Evolutionary conservation across 2,113 vertebrate genomes (phyloP).

Genomic region (Chitala chitala): DNA sequence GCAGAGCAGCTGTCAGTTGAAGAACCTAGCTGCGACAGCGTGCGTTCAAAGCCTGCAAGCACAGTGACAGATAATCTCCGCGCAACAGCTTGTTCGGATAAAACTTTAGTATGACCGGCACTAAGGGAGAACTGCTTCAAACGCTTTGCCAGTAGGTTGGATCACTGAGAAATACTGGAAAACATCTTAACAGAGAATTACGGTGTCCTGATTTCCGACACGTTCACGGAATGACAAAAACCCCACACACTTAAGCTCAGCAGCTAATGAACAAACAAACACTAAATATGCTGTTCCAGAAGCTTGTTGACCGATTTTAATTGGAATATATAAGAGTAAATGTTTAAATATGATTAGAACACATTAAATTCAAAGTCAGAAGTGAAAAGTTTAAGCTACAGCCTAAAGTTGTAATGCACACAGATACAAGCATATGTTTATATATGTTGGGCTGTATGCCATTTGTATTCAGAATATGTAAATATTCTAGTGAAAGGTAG

Average conservation of each 20-base stretch:
- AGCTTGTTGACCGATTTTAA: slow-evolving; percentile 26
- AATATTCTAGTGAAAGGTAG: no score
- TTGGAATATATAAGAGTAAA: slow-evolving; percentile 22
- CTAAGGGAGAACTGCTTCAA: background rate
- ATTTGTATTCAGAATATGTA: no score
- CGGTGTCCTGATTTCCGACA: background rate
- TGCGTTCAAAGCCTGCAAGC: background rate
- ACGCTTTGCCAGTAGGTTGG: background rate
- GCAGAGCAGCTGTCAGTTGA: background rate
- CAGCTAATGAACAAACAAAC: no score
- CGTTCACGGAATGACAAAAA: background rate
- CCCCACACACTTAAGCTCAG: background rate
- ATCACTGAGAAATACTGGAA: background rate
- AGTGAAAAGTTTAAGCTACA: slow-evolving; percentile 23
- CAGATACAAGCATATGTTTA: slow-evolving; percentile 41
- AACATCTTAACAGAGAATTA: background rate
- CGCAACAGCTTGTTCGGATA: background rate
- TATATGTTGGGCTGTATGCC: no score
- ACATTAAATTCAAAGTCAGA: slow-evolving; percentile 29
- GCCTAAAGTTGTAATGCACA: slow-evolving; percentile 38
- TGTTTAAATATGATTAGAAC: slow-evolving; percentile 12
- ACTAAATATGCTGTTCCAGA: background rate
- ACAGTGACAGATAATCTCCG: background rate
- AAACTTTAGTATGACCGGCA: background rate
- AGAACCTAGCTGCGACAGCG: background rate